Base-by-base conservation (phyloP, 1,140 invertebrate species). In the Zaprionus camerounensis region DNA sequence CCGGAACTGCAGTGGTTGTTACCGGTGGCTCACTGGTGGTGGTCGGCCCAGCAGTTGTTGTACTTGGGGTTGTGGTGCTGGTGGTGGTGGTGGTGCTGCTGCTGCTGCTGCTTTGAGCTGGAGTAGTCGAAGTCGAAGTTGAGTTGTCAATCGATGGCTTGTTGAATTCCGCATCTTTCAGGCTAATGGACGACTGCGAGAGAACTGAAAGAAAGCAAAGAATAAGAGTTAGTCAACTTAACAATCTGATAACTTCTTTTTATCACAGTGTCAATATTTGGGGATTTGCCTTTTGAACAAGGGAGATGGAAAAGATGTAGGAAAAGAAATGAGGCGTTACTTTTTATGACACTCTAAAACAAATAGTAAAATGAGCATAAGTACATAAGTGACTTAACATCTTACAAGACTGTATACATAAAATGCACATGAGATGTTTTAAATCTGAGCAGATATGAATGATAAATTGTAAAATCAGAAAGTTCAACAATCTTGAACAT, bases 1-100 rank as follows among this genome's bases (percentile, higher is more conserved):
- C 68, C 26, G 90, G 76, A 28, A 78, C 71, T 20, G 78, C 72
- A 34, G 85, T 82, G 9, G 84, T 82, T 28, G 91, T 86, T n/a
- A 66, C 72, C 26, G 87, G 80, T 63, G 66, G 31, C 31, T 34
- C 31, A 34, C 9, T 11, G 24, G 53, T 75, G 5, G 69, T 78
- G 11, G 67, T 76, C 12, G 76, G 58, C 5, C 63, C 53, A 5
- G 49, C 15, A 53, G 55, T 61, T 6, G 74, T 58, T 28, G 70
- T 80, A 2, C 67, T 73, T 15, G 76, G 70, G 1, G 71, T 73
- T 11, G 66, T 75, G 5, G 66, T 71, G 1, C 67, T 79, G 1
- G 84, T 72, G 6, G 49, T 57, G 13, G 26, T 64, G 36, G 24
- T 75, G n/a, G n/a, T n/a, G 26, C 56, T 31, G 41, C 36, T 62